phyloP scores from a whole-genome alignment of 2,888 invertebrate genomes.

The Seladonia tumulorum region DNA sequence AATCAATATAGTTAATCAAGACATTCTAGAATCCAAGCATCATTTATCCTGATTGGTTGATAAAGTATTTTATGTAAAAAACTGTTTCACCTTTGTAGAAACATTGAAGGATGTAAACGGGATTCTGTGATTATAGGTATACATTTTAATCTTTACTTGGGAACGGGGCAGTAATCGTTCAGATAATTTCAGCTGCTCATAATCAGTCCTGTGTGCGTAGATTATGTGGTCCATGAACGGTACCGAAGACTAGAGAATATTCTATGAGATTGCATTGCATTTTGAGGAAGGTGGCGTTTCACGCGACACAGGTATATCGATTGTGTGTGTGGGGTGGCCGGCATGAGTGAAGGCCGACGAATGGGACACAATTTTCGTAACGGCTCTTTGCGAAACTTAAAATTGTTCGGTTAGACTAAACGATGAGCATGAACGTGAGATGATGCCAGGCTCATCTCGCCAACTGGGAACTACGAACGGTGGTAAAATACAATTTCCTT shows the following conservation, averaged over 20 bases:
- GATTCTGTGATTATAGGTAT: not conserved
- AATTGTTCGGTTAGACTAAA: constrained; percentile 65
- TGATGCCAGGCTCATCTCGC: constrained; percentile 82
- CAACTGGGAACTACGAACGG: constrained; percentile 80
- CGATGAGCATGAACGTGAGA: constrained; percentile 79
- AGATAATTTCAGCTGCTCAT: not conserved
- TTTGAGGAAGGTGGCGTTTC: constrained; percentile 72
- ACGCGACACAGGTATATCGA: constrained; percentile 70
- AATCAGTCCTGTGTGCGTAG: not conserved
- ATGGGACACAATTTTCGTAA: constrained; percentile 79
- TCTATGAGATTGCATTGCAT: constrained; percentile 39
- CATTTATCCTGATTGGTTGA: constrained; percentile 3
- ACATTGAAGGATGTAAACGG: not conserved
- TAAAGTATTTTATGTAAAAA: not conserved
- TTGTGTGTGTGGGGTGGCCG: constrained; percentile 80
- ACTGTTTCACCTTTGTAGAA: not conserved
- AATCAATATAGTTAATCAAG: not conserved
- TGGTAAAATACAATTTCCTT: constrained; percentile 74
- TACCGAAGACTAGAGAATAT: constrained; percentile 17
- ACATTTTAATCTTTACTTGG: not conserved
- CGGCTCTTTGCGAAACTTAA: constrained; percentile 74
- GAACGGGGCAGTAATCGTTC: not conserved
- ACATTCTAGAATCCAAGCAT: not conserved
- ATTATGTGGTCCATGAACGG: not conserved
- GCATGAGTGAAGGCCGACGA: constrained; percentile 78